Base-by-base conservation (phyloP, 2,113 vertebrate genomes). In the Lynx canadensis region DNA sequence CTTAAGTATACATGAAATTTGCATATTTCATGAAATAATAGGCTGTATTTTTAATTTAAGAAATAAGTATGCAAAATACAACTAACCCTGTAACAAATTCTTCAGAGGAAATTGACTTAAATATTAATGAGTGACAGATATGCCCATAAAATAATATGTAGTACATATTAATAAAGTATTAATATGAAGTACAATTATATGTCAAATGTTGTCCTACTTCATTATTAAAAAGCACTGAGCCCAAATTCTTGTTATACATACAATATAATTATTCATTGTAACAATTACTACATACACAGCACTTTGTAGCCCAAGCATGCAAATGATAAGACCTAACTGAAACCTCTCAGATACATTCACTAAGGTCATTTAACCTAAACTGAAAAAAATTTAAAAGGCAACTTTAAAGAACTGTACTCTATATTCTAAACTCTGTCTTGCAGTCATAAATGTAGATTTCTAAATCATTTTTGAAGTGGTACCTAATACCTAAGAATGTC, bases 101-200 rank as follows among this genome's bases (percentile, higher is more conserved):
- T 95, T 93, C 38, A 82, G 68, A 87, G 41, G n/a, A 90, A 95
- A 78, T 48, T 86, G 21, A 33, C 16, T 89, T 94, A 93, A 95
- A 95, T 91, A 93, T 91, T 94, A 82, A 94, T 84, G 38, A 95
- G 16, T 96, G 74, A 14, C 12, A 97, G 68, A 91, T 91, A 91
- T 57, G 11, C 27, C n/a, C 92, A 85, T 91, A 96, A 85, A 93
- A 85, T 94, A 97, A 79, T 45, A 45, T 9, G 45, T 45, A 45
- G 45, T 45, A 45, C 45, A 45, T 45, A 45, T 45, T 45, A 45
- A 45, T 45, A 45, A 45, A 45, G 9, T 45, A 45, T 45, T 45
- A 45, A 91, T 93, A 87, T 79, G 63, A 95, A 93, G 25, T 78
- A 93, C 50, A 23, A 79, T 57, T 88, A 83, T 38, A 82, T 83